Conservation (phyloP, 1,140 invertebrate species). For the Neodiprion fabricii region DNA sequence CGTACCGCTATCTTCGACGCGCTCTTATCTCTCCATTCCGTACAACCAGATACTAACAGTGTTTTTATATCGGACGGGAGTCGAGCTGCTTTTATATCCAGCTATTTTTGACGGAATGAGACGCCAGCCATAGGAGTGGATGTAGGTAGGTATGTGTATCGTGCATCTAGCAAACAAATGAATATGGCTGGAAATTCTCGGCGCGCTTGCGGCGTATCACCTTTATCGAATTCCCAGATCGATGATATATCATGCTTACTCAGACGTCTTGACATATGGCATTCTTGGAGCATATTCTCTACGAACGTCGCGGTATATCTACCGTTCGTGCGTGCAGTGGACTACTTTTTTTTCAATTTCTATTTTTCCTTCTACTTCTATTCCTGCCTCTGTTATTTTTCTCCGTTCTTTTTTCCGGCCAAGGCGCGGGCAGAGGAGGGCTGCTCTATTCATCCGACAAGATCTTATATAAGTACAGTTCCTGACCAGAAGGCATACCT, state of each 20-base stretch:
- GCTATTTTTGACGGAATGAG: too few species aligned
- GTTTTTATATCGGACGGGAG: too few species aligned
- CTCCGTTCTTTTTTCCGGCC: conserved; percentile 16
- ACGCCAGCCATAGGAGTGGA: too few species aligned
- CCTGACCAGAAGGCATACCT: too few species aligned
- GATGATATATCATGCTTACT: conserved; percentile 1
- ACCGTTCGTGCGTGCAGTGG: too few species aligned
- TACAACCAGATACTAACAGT: too few species aligned
- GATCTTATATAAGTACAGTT: too few species aligned
- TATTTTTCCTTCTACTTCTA: conserved; percentile 26
- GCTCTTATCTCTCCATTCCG: too few species aligned
- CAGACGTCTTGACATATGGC: background rate
- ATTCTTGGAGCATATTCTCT: background rate
- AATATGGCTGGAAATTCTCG: background rate
- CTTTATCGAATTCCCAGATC: background rate
- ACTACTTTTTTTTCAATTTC: background rate
- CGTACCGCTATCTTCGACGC: too few species aligned
- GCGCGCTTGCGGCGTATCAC: background rate
- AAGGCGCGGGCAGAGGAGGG: background rate
- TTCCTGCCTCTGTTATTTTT: conserved; percentile 14
- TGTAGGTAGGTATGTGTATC: background rate
- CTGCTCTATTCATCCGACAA: too few species aligned
- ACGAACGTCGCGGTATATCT: too few species aligned
- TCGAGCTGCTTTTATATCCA: too few species aligned
- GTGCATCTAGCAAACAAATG: background rate